phyloP scores from a whole-genome alignment of 2,888 invertebrate genomes.

The Agrochola lychnidis region DNA sequence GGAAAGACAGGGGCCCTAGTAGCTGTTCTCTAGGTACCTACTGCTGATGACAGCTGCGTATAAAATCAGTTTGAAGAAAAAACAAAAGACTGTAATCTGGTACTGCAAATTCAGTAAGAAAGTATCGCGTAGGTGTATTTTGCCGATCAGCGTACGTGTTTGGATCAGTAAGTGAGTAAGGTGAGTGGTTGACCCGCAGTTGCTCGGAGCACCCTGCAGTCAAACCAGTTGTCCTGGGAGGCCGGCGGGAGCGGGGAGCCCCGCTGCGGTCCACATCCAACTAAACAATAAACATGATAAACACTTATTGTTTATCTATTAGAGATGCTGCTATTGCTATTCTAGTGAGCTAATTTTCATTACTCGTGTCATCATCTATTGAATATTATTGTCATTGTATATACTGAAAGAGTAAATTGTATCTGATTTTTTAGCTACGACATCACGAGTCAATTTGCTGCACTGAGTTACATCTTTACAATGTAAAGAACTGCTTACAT shows the following conservation, averaged over 20 bases:
- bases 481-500: slow-evolving; percentile 10
- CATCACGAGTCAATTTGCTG: slow-evolving; percentile 20
- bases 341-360: background rate
- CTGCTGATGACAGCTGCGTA: background rate
- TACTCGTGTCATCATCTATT: background rate
- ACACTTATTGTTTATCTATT: slow-evolving; percentile 53
- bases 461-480: background rate
- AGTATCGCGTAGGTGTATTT: slow-evolving; percentile 80
- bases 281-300: slow-evolving; percentile 76
- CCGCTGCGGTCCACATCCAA: slow-evolving; percentile 70
- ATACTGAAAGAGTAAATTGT: background rate
- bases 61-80: slow-evolving; percentile 1
- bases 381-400: background rate
- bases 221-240: slow-evolving; percentile 83
- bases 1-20: background rate
- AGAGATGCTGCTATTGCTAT: background rate
- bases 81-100: slow-evolving; percentile 15
- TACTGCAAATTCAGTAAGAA: slow-evolving; percentile 73
- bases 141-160: slow-evolving; percentile 85
- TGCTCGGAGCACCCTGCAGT: slow-evolving; percentile 77
- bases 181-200: slow-evolving; percentile 85
- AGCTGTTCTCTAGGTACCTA: slow-evolving; percentile 3
- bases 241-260: slow-evolving; percentile 69
- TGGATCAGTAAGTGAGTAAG: slow-evolving; percentile 83
- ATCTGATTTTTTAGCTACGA: background rate